A percentile compares a stretch with the other conserved stretches of the same genome.
phyloP scores from a whole-genome alignment of 2,797 vertebrate genomes.

The Squalus acanthias region DNA sequence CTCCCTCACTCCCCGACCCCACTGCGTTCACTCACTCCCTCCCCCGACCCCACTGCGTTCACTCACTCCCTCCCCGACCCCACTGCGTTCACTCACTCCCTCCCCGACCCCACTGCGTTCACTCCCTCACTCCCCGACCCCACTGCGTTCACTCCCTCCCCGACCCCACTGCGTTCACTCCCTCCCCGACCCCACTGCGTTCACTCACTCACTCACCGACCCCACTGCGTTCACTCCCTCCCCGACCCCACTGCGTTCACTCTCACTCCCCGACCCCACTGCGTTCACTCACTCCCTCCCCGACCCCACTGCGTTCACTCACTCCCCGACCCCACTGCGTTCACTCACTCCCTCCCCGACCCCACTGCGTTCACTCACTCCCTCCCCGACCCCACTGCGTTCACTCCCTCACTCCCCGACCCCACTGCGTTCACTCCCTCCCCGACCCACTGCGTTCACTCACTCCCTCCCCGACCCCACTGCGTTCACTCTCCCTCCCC shows the following conservation, averaged over 20 bases:
- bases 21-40: neutral
- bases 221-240: too few relatives aligned
- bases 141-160: neutral
- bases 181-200: too few relatives aligned
- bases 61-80: too few relatives aligned
- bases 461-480: neutral
- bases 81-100: too few relatives aligned
- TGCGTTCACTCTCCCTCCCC: neutral
- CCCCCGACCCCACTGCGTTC: neutral
- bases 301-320: too few relatives aligned
- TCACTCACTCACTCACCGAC: too few relatives aligned
- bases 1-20: neutral
- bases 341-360: too few relatives aligned
- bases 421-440: neutral
- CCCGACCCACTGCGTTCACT: neutral
- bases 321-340: too few relatives aligned
- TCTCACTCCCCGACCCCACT: too few relatives aligned
- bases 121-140: neutral
- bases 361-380: too few relatives aligned
- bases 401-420: neutral
- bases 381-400: neutral
- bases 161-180: neutral
- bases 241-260: too few relatives aligned
- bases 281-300: too few relatives aligned
- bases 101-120: neutral